Conservation (phyloP, 2,113 vertebrate genomes). For the Setophaga coronata region DNA sequence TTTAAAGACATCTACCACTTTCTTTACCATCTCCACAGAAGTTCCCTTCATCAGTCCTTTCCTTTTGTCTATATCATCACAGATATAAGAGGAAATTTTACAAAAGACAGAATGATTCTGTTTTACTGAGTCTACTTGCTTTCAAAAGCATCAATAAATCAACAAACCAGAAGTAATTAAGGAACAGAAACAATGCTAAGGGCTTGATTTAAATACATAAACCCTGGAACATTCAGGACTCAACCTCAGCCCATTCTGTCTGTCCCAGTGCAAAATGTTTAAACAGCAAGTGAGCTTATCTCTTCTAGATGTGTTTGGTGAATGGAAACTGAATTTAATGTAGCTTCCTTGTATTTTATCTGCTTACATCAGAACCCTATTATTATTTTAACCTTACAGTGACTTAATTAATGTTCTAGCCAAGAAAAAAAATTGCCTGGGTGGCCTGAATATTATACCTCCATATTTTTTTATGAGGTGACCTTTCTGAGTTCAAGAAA, state of each 20-base stretch:
- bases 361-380: constrained; percentile 2
- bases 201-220: constrained; percentile 14
- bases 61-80: not conserved
- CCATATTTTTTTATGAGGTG: constrained; percentile 19
- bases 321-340: not conserved
- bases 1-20: not conserved
- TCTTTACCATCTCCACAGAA: not conserved
- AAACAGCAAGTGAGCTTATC: not conserved
- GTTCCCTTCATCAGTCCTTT: not conserved
- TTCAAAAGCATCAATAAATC: constrained; percentile 27
- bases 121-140: not conserved
- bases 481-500: constrained; percentile 52
- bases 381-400: constrained; percentile 49
- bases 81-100: not conserved
- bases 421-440: constrained; percentile 19
- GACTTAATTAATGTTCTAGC: constrained; percentile 15
- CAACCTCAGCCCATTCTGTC: not conserved
- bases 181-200: not conserved
- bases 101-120: not conserved
- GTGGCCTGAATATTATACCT: constrained; percentile 23
- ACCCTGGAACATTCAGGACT: not conserved
- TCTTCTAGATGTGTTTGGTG: not conserved
- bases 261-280: not conserved
- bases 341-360: constrained; percentile 7
- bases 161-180: constrained; percentile 17